A percentile compares a stretch with the other conserved stretches of the same genome.
These are phyloP conservation scores for Selene dorsalis DNA, from an alignment of 2,797 vertebrate genomes.

Conservation along the genomic window DNA sequence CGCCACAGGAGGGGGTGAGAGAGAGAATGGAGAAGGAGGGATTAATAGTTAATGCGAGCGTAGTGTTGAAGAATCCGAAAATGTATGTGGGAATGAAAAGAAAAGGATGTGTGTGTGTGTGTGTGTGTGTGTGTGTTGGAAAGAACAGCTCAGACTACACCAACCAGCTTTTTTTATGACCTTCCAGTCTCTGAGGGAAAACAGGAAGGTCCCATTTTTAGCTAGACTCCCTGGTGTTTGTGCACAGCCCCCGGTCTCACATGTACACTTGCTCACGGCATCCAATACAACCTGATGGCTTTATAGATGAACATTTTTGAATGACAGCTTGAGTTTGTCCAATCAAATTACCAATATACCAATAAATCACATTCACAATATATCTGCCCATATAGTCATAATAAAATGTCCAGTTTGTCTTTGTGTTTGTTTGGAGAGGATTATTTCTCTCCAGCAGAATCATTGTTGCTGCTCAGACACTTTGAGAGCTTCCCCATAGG, in stretches of 20 bases:
- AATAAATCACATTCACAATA: too few species aligned
- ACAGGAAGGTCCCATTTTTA: conserved; percentile 62
- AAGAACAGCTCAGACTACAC: conserved; percentile 46
- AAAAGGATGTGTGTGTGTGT: conserved; percentile 18
- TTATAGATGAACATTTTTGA: conserved; percentile 27
- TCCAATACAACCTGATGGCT: conserved; percentile 56
- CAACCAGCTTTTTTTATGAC: conserved; percentile 55
- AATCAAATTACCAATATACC: too few species aligned
- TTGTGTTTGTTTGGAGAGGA: background rate
- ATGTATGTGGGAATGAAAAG: conserved; percentile 54
- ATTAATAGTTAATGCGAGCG: conserved; percentile 74
- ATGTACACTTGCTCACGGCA: background rate
- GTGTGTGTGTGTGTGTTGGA: conserved; percentile 16
- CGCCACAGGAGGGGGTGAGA: conserved; percentile 29
- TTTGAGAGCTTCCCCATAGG: background rate
- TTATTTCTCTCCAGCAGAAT: background rate
- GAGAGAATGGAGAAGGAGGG: conserved; percentile 55
- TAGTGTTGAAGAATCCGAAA: conserved; percentile 55
- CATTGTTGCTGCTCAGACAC: background rate
- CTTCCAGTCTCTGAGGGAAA: conserved; percentile 47
- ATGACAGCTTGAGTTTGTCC: conserved; percentile 5
- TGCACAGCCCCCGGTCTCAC: conserved; percentile 16
- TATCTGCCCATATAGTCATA: too few species aligned
- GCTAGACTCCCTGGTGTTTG: conserved; percentile 25
- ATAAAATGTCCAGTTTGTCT: too few species aligned